A percentile compares a stretch with the other conserved stretches of the same genome.
These are phyloP conservation scores for Agapornis canus DNA, from an alignment of 2,797 vertebrate genomes.

Conservation along the genomic window DNA sequence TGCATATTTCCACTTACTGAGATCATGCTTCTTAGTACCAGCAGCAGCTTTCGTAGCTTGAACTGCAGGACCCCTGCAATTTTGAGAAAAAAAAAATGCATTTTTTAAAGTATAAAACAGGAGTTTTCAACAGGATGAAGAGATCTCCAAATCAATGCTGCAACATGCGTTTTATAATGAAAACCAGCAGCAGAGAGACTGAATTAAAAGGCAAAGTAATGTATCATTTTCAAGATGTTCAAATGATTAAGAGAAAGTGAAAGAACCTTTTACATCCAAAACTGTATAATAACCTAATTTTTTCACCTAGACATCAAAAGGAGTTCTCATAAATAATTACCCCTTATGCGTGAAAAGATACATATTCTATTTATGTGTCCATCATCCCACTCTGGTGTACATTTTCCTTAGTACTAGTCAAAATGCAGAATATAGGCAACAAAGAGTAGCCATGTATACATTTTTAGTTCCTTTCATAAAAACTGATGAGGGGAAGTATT, in stretches of 20 bases:
- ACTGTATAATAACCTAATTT: not conserved
- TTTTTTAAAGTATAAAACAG: not conserved
- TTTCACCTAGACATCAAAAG: not conserved
- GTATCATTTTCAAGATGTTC: not conserved
- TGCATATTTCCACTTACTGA: slow-evolving; percentile 99
- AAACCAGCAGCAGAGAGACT: not conserved
- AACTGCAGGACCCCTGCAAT: slow-evolving; percentile 88
- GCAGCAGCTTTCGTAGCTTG: slow-evolving; percentile 93
- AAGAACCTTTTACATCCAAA: not conserved
- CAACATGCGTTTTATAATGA: fast-evolving
- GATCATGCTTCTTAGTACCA: slow-evolving; percentile 93
- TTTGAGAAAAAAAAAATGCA: not conserved
- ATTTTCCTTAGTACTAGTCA: not conserved
- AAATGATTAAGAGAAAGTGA: not conserved
- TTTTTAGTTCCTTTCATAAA: not conserved
- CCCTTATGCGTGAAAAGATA: fast-evolving
- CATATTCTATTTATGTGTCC: not conserved
- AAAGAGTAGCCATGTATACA: fast-evolving
- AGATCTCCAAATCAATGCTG: not conserved
- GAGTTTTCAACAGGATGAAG: not conserved
- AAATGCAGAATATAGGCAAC: not conserved
- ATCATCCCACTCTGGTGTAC: not conserved
- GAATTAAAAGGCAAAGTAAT: not conserved
- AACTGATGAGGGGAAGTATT: not conserved
- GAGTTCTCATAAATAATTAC: not conserved